A percentile compares a stretch with the other conserved stretches of the same genome.
These are phyloP conservation scores for Microtus richardsoni DNA, from an alignment of 2,113 vertebrate species.

Conservation along the genomic window DNA sequence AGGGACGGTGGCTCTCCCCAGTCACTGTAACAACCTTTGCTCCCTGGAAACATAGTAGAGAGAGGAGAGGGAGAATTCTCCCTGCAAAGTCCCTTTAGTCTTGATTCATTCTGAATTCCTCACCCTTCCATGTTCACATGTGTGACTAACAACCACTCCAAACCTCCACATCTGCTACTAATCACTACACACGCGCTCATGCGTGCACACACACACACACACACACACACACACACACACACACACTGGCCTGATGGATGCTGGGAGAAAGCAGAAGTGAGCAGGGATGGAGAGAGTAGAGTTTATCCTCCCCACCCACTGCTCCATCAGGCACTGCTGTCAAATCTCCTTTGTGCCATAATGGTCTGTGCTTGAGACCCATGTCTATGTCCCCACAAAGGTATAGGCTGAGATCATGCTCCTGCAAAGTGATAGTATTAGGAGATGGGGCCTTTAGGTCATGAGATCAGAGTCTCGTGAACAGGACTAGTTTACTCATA, in stretches of 20 bases:
- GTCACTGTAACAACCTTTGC: neutral
- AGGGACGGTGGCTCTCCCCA: neutral
- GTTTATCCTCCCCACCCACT: neutral
- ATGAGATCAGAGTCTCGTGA: neutral
- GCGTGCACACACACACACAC: neutral
- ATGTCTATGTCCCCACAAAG: neutral
- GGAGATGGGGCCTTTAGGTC: neutral
- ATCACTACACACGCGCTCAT: neutral
- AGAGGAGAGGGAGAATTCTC: neutral
- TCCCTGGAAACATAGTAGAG: neutral
- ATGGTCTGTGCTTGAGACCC: neutral
- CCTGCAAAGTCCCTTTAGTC: neutral
- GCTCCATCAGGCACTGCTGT: neutral
- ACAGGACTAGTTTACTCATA: neutral
- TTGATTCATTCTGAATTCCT: neutral
- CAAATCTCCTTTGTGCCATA: too few relatives aligned
- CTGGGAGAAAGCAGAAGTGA: neutral
- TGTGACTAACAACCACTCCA: neutral
- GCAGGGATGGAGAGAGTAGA: neutral
- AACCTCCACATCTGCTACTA: neutral
- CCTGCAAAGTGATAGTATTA: neutral
- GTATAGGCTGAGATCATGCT: neutral
- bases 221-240: too few relatives aligned
- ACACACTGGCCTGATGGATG: too few relatives aligned
- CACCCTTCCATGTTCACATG: too few relatives aligned